Evolutionary conservation across 2,888 invertebrate species (phyloP).

Genomic region (Epinotia bilunana): DNA sequence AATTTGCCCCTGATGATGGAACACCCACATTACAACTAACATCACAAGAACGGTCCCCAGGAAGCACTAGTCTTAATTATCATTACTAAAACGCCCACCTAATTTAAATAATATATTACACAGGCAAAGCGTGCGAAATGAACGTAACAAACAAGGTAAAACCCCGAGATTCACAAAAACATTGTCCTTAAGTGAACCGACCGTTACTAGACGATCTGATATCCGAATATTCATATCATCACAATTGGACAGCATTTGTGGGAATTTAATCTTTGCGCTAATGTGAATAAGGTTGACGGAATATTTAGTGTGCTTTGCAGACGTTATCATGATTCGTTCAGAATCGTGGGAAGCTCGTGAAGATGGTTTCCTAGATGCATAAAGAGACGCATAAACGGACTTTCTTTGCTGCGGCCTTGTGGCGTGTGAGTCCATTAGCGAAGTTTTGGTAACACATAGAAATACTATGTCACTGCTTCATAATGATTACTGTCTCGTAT

Average conservation of each 20-base stretch:
- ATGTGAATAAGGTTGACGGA: constrained; percentile 22
- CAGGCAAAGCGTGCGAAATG: constrained; percentile 36
- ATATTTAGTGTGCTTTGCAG: constrained; percentile 26
- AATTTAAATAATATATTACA: constrained; percentile 32
- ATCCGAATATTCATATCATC: constrained; percentile 44
- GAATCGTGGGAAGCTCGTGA: constrained; percentile 65
- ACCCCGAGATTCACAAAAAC: constrained; percentile 39
- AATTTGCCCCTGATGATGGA: constrained; percentile 12
- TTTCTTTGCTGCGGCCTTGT: constrained; percentile 45
- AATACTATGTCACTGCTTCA: constrained; percentile 16
- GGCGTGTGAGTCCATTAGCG: constrained; percentile 27
- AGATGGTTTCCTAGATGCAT: constrained; percentile 51
- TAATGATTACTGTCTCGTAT: constrained; percentile 19
- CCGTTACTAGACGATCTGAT: constrained; percentile 44
- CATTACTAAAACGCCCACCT: constrained; percentile 38
- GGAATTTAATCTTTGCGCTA: constrained; percentile 11
- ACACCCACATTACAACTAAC: constrained; percentile 8
- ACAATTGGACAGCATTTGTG: constrained; percentile 14
- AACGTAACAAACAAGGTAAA: constrained; percentile 40
- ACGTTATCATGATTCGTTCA: constrained; percentile 46
- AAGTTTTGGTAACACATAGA: constrained; percentile 18
- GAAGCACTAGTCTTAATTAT: constrained; percentile 40
- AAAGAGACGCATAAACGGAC: constrained; percentile 37
- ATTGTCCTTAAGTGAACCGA: constrained; percentile 41
- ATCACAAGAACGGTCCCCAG: constrained; percentile 34